A percentile compares a stretch with the other conserved stretches of the same genome.
phyloP scores from a whole-genome alignment of 2,797 vertebrate species.

The Myripristis jacobus region DNA sequence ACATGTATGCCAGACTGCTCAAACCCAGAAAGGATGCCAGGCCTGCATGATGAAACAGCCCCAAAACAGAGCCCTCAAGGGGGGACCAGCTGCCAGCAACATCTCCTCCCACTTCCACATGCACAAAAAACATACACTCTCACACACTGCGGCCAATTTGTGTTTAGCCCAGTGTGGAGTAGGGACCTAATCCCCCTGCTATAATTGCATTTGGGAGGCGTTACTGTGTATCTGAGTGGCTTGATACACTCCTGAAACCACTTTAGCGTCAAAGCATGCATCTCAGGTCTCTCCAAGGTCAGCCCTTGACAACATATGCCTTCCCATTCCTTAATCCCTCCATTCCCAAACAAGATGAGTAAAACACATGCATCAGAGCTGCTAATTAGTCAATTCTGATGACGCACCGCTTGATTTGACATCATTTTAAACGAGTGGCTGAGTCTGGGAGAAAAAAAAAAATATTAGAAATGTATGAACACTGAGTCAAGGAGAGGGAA shows the following conservation, averaged over 20 bases:
- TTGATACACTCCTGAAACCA: conserved; percentile 53
- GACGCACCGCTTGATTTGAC: conserved; percentile 65
- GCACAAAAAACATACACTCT: conserved; percentile 61
- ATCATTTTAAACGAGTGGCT: conserved; percentile 60
- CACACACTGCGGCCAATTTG: conserved; percentile 68
- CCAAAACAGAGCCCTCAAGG: conserved; percentile 36
- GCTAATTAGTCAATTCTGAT: conserved; percentile 63
- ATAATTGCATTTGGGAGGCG: conserved; percentile 70
- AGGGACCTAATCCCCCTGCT: conserved; percentile 67
- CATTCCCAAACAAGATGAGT: conserved; percentile 60
- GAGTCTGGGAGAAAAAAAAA: conserved; percentile 27
- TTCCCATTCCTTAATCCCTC: conserved; percentile 73
- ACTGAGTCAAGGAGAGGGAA: conserved; percentile 8
- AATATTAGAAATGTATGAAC: conserved; percentile 20
- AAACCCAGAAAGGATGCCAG: conserved; percentile 3
- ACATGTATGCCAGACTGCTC: conserved; percentile 19
- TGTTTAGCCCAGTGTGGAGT: conserved; percentile 59
- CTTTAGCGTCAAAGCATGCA: conserved; percentile 51
- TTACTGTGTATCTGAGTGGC: conserved; percentile 43
- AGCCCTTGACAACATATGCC: conserved; percentile 65
- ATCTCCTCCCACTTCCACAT: conserved; percentile 54
- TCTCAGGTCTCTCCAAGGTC: conserved; percentile 68
- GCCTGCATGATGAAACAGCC: conserved; percentile 39
- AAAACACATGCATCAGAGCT: conserved; percentile 53
- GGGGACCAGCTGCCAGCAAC: conserved; percentile 66